Percentiles rank a stretch among this genome's conserved stretches.
These are phyloP conservation scores for Nyctibius bracteatus DNA, from an alignment of 2,113 vertebrate genomes.

Conservation along the genomic window DNA sequence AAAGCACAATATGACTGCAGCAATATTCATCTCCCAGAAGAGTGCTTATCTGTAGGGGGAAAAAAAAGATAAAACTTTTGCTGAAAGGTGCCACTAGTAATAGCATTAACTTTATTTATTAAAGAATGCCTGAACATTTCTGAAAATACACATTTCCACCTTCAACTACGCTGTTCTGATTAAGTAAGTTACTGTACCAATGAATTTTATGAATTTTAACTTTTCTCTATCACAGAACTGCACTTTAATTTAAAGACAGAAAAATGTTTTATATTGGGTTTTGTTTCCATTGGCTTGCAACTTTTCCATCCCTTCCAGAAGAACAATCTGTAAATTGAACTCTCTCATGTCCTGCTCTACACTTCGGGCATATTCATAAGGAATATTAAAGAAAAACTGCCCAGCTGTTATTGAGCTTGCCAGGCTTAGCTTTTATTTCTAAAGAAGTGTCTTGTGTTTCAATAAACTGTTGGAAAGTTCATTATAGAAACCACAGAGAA, in stretches of 20 bases:
- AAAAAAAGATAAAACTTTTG: conserved; percentile 61
- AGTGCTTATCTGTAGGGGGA: conserved; percentile 45
- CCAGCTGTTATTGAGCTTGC: neutral
- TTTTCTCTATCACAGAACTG: neutral
- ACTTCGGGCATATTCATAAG: neutral
- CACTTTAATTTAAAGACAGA: neutral
- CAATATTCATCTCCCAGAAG: conserved; percentile 71
- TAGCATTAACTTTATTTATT: conserved; percentile 69
- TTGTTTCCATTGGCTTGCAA: conserved; percentile 4
- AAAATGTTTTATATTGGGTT: neutral
- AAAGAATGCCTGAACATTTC: conserved; percentile 54
- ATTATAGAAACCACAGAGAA: neutral
- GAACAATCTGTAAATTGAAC: neutral
- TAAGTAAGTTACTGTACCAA: neutral
- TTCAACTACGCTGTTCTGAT: neutral
- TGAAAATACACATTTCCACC: conserved; percentile 43
- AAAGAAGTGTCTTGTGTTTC: neutral
- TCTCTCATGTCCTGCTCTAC: neutral
- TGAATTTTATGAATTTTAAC: neutral
- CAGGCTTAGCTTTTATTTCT: neutral
- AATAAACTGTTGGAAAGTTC: neutral
- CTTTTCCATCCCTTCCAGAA: neutral
- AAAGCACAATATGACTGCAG: conserved; percentile 70
- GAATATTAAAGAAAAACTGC: neutral
- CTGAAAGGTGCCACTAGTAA: conserved; percentile 69